Evolutionary conservation across 2,888 invertebrate species (phyloP).

Genomic region (Nephrocerus scutellatus): DNA sequence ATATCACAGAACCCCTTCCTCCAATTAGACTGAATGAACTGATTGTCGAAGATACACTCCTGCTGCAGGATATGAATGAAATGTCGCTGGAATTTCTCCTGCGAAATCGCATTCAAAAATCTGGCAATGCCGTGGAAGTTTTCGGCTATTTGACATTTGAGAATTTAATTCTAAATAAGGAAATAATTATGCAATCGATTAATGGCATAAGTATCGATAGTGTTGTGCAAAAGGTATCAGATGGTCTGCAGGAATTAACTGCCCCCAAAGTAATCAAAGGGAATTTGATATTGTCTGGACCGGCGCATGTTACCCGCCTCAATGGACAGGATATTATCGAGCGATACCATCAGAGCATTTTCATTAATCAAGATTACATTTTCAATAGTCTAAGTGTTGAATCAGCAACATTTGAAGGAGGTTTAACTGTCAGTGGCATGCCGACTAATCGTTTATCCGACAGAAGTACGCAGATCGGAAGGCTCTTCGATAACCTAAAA

Average conservation of each 20-base stretch:
- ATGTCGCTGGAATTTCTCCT: constrained; percentile 35
- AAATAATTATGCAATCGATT: constrained; percentile 30
- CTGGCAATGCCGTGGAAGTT: constrained; percentile 31
- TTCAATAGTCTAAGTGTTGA: constrained; percentile 35
- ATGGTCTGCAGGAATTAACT: constrained; percentile 29
- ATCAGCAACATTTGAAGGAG: constrained; percentile 30
- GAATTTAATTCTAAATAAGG: constrained; percentile 29
- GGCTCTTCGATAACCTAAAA: constrained; percentile 11
- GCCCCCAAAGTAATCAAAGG: constrained; percentile 31
- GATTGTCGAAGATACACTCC: constrained; percentile 22
- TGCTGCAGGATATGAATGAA: constrained; percentile 30
- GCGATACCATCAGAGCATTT: constrained; percentile 31
- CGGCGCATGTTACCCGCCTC: constrained; percentile 31
- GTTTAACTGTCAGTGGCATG: no score
- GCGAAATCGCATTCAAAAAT: constrained; percentile 32
- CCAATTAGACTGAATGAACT: constrained; percentile 18
- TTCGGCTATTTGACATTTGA: constrained; percentile 37
- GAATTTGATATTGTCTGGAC: constrained; percentile 32
- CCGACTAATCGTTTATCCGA: no score
- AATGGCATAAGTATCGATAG: constrained; percentile 33
- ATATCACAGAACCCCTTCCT: constrained; percentile 23
- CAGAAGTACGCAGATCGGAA: no score
- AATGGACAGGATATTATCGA: constrained; percentile 34
- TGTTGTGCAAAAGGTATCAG: constrained; percentile 29
- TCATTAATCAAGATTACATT: constrained; percentile 30